phyloP scores from a whole-genome alignment of 1,140 invertebrate genomes.

The Eueides isabella region DNA sequence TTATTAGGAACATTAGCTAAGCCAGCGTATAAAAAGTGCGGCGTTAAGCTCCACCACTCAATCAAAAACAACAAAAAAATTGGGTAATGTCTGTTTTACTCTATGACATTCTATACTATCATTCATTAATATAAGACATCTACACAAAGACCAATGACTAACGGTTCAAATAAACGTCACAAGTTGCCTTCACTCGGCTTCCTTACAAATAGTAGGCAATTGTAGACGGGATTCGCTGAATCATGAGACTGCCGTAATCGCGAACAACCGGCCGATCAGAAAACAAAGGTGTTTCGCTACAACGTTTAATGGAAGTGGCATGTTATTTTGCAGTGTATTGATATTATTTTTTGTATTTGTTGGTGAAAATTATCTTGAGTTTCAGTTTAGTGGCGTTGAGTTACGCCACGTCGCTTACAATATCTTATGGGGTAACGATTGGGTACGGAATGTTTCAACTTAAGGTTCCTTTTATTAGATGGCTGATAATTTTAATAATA shows the following conservation, averaged over 20 bases:
- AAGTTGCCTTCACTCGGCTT: slow-evolving; percentile 31
- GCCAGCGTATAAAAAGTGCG: no score
- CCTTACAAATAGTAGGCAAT: slow-evolving; percentile 42
- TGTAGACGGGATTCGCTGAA: slow-evolving; percentile 42
- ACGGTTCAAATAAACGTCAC: slow-evolving; percentile 35
- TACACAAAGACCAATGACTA: slow-evolving; percentile 17
- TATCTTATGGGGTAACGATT: no score
- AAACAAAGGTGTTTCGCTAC: slow-evolving; percentile 44
- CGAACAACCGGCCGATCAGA: slow-evolving; percentile 51
- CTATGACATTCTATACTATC: no score
- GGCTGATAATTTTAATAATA: no score
- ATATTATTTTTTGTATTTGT: background rate
- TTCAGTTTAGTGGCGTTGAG: no score
- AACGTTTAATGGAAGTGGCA: slow-evolving; percentile 22
- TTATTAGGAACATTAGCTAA: no score
- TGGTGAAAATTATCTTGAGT: background rate
- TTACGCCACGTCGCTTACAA: no score
- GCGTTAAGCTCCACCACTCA: no score
- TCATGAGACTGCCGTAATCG: slow-evolving; percentile 54
- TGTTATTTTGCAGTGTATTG: background rate
- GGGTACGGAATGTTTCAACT: no score
- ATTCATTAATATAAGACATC: background rate
- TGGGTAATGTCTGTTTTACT: no score
- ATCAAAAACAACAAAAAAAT: no score
- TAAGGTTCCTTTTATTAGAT: no score